These are phyloP conservation scores for Notarius lentiginosus DNA, from an alignment of 2,113 vertebrate species.

Conservation along the genomic window DNA sequence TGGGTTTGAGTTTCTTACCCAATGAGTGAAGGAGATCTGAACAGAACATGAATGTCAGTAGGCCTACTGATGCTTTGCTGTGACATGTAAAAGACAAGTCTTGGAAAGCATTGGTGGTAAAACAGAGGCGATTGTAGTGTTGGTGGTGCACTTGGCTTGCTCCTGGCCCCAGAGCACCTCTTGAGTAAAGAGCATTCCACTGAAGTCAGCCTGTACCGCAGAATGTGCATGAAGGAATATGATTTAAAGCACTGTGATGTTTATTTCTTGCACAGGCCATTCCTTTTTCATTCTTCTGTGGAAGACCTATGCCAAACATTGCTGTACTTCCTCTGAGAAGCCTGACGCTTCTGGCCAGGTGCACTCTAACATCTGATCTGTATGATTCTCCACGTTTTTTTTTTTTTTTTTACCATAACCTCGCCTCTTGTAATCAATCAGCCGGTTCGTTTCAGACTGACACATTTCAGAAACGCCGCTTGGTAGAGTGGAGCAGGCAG, in stretches of 20 bases:
- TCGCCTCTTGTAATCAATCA: background rate
- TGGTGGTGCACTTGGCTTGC: conserved; percentile 33
- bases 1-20: background rate
- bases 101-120: background rate
- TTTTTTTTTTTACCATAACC: no score
- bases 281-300: conserved; percentile 9
- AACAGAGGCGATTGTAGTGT: conserved; percentile 57
- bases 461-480: background rate
- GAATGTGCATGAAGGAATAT: background rate
- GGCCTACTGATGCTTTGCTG: background rate
- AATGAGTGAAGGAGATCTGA: background rate
- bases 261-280: background rate
- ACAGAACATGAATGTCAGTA: background rate
- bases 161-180: conserved; percentile 20
- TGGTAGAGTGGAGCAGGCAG: background rate
- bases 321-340: background rate
- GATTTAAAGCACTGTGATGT: conserved; percentile 33
- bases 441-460: background rate
- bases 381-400: background rate
- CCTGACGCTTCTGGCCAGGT: background rate
- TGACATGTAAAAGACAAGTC: background rate
- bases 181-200: conserved; percentile 64
- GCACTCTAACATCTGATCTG: background rate
- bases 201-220: conserved; percentile 55
- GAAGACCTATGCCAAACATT: background rate